Conservation (phyloP, 2,888 invertebrate genomes). For the Phragmatobia fuliginosa region DNA sequence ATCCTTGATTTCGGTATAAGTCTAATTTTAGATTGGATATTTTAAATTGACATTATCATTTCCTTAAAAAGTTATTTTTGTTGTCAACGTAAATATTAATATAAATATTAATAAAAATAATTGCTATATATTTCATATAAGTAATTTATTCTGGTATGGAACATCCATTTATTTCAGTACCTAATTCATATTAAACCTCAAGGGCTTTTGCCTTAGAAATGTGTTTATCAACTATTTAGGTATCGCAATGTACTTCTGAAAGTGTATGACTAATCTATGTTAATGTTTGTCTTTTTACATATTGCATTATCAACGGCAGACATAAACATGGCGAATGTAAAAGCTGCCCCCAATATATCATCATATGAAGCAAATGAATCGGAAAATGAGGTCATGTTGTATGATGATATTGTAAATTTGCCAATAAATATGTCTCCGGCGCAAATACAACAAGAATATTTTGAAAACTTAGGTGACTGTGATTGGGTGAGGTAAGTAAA, state of each 20-base stretch:
- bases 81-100: no score
- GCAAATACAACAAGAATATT: constrained; percentile 86
- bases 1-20: no score
- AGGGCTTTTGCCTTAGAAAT: neutral
- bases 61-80: no score
- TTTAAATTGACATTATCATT: neutral
- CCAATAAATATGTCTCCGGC: constrained; percentile 64
- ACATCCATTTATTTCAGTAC: neutral
- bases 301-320: neutral
- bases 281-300: neutral
- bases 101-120: no score
- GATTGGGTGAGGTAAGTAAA: constrained; percentile 83
- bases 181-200: neutral
- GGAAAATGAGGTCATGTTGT: constrained; percentile 13
- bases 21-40: neutral
- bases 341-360: neutral
- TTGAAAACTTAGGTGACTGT: constrained; percentile 85
- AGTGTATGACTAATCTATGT: no score
- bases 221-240: neutral
- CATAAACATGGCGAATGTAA: neutral
- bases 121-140: no score
- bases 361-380: constrained; percentile 9
- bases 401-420: constrained; percentile 21
- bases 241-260: no score
- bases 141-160: neutral